Evolutionary conservation across 2,113 vertebrate genomes (phyloP).

Genomic region (Puma concolor): DNA sequence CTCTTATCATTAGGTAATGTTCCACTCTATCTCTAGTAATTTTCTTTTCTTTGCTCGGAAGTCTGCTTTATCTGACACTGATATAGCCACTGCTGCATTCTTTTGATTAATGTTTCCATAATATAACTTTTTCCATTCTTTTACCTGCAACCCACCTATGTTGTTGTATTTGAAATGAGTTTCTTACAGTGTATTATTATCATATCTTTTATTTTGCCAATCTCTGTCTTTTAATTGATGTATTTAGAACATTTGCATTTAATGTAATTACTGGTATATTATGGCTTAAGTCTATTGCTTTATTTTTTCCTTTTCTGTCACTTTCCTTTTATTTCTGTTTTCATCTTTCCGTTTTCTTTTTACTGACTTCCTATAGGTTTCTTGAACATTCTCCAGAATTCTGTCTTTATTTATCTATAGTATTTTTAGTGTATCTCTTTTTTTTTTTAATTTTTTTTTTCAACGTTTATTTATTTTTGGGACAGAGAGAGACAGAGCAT

Average conservation of each 20-base stretch:
- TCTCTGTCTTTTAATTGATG: background rate
- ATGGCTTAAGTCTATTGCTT: background rate
- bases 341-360: background rate
- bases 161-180: constrained; percentile 30
- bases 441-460: no score
- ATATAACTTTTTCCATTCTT: background rate
- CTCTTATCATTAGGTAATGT: background rate
- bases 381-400: constrained; percentile 13
- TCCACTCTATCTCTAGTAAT: background rate
- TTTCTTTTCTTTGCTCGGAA: constrained; percentile 30
- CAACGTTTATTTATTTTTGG: no score
- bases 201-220: background rate
- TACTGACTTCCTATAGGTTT: background rate
- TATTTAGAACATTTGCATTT: background rate
- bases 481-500: no score
- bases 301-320: background rate
- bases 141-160: background rate
- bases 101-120: background rate
- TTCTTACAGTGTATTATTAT: background rate
- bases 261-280: background rate
- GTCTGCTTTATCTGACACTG: background rate
- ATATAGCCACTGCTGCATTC: background rate
- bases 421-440: background rate
- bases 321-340: background rate
- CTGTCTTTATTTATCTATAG: background rate